Conservation (phyloP, 2,113 vertebrate genomes). For the Gulo gulo region DNA sequence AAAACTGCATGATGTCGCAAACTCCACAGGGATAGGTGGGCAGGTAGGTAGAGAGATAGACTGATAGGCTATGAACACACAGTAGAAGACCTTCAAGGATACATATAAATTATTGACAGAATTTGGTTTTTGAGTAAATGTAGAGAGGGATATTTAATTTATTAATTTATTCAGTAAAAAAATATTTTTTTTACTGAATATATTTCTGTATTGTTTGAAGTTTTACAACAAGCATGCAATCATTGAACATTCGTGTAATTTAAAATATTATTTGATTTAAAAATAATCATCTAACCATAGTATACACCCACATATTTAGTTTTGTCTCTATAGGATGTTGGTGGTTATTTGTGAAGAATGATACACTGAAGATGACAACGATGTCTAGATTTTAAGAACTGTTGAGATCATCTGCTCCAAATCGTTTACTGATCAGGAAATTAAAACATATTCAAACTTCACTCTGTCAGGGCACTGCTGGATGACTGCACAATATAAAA, state of each 20-base stretch:
- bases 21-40: not conserved
- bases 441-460: not conserved
- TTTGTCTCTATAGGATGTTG: not conserved
- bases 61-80: not conserved
- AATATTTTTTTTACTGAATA: not conserved
- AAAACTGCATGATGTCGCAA: not conserved
- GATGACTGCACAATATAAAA: not conserved
- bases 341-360: slow-evolving; percentile 16
- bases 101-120: not conserved
- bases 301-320: not conserved
- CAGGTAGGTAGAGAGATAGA: not conserved
- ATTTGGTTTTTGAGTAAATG: not conserved
- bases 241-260: not conserved
- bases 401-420: not conserved
- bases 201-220: not conserved
- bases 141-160: no score
- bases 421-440: not conserved
- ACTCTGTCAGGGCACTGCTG: not conserved
- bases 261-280: not conserved
- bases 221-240: not conserved
- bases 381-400: not conserved
- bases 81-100: not conserved
- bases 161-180: no score
- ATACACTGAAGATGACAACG: not conserved
- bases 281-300: not conserved